These are phyloP conservation scores for Pedionomus torquatus DNA, from an alignment of 2,113 vertebrate genomes.

Conservation along the genomic window DNA sequence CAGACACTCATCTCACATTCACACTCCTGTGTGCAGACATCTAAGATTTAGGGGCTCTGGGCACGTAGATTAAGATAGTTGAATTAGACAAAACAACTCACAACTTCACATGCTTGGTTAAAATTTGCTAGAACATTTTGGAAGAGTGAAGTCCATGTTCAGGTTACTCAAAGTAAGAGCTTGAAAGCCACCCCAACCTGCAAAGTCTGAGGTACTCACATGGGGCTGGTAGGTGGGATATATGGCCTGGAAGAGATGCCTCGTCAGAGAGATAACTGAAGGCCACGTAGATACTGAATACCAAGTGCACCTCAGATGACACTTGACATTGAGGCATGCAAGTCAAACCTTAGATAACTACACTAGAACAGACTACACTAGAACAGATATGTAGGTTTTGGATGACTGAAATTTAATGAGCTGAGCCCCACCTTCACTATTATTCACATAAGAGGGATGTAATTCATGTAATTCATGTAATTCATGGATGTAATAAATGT, in stretches of 20 bases:
- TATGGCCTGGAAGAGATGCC: not conserved
- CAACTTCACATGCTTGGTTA: not conserved
- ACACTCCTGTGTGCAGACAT: not conserved
- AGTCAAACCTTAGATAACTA: not conserved
- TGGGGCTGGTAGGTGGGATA: not conserved
- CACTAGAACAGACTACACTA: too few species aligned
- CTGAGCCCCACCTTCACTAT: not conserved
- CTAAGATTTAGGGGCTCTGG: not conserved
- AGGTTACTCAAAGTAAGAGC: not conserved
- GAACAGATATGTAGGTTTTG: not conserved
- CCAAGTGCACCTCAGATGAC: not conserved
- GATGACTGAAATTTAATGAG: not conserved
- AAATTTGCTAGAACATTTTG: not conserved
- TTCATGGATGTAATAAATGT: too few species aligned
- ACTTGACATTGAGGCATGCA: not conserved
- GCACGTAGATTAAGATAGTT: not conserved
- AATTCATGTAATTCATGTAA: not conserved
- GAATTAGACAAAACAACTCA: not conserved
- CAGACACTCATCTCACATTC: not conserved
- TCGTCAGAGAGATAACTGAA: rapidly evolving
- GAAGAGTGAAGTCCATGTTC: not conserved
- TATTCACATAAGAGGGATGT: not conserved
- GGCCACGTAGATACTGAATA: not conserved
- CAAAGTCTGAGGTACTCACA: not conserved
- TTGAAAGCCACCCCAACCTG: not conserved